Evolutionary conservation across 37 sponge, comb jelly and placozoan species (phyloP), one percentile per base, ranked within the genome.

Genomic region (Agelas oroides): DNA sequence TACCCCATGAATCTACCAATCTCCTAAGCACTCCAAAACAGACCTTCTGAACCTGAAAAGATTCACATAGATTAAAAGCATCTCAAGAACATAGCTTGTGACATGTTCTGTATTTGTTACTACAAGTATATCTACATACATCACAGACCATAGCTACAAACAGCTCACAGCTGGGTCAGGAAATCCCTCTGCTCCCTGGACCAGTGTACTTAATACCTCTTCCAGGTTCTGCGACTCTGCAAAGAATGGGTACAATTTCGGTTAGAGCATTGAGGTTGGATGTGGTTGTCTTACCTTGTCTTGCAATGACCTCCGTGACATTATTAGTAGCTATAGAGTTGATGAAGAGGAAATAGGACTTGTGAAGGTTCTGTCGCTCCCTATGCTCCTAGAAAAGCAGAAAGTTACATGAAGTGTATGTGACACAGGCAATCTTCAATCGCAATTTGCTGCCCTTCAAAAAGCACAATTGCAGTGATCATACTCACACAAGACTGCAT

Each of bases 1-100:
- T 75, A 95, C 95, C 90, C 92, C 93, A 92, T 5, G 75, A 71
- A 23, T 95, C 93, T n/a, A 92, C 60, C 41, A 95, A 68, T 59
- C 70, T 88, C 57, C 71, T 83, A 17, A 95, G 69, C 24, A 86
- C 70, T 30, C 41, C 28, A 59, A 95, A 95, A 61, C 95, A 95
- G 16, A 80, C 71, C 67, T 92, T 95, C 83, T 95, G 95, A 31
- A 83, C 55, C 78, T 80, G 73, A 55, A 80, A 55, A 75, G 12
- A 54, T 3, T 60, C 57, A 74, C 28, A 70, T 25, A 66, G 35
- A 36, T n/a, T n/a, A n/a, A n/a, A n/a, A n/a, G n/a, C n/a, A n/a
- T n/a, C n/a, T n/a, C n/a, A n/a, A n/a, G n/a, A n/a, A n/a, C n/a
- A n/a, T n/a, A n/a, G n/a, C n/a, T n/a, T n/a, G n/a, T n/a, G n/a